A percentile compares a stretch with the other conserved stretches of the same genome.
These are phyloP conservation scores for Pseudomyrmex cubaensis DNA, from an alignment of 1,140 invertebrate genomes.

Conservation along the genomic window DNA sequence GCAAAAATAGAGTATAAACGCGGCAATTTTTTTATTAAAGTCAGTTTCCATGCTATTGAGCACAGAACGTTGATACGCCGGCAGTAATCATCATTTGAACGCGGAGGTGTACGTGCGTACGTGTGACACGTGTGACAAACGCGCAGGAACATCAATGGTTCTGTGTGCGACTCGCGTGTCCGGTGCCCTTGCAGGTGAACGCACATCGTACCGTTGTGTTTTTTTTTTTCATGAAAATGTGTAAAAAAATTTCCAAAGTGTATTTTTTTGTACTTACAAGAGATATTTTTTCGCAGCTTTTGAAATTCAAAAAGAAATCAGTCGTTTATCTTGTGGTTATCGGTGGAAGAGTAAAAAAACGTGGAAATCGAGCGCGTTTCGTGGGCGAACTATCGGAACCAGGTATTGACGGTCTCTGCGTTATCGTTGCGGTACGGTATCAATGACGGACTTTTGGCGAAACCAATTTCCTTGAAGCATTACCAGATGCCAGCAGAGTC, in stretches of 20 bases:
- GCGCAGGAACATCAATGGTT: conserved; percentile 25
- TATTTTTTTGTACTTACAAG: neutral
- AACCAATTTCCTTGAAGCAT: conserved; percentile 62
- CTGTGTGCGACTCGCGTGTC: conserved; percentile 48
- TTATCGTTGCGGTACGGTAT: conserved; percentile 38
- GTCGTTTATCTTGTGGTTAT: conserved; percentile 11
- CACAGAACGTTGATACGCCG: conserved; percentile 48
- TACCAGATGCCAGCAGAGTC: conserved; percentile 76
- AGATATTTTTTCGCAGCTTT: neutral
- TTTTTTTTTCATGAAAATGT: conserved; percentile 12
- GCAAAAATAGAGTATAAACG: neutral
- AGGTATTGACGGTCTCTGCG: conserved; percentile 38
- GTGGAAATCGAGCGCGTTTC: no score
- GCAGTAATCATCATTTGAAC: conserved; percentile 54
- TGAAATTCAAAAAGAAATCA: neutral
- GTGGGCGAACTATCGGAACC: neutral
- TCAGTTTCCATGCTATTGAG: conserved; percentile 45
- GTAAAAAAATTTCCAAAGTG: conserved; percentile 11
- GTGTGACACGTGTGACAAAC: conserved; percentile 55
- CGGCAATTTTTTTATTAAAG: neutral
- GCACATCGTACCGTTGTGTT: conserved; percentile 3
- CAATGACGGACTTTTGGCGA: conserved; percentile 24
- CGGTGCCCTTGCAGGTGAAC: conserved; percentile 66
- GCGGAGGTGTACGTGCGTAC: neutral
- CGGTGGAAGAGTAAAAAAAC: neutral